A percentile compares a stretch with the other conserved stretches of the same genome.
phyloP scores from a whole-genome alignment of 2,888 invertebrate species.

The Leptarthrus brevirostris region DNA sequence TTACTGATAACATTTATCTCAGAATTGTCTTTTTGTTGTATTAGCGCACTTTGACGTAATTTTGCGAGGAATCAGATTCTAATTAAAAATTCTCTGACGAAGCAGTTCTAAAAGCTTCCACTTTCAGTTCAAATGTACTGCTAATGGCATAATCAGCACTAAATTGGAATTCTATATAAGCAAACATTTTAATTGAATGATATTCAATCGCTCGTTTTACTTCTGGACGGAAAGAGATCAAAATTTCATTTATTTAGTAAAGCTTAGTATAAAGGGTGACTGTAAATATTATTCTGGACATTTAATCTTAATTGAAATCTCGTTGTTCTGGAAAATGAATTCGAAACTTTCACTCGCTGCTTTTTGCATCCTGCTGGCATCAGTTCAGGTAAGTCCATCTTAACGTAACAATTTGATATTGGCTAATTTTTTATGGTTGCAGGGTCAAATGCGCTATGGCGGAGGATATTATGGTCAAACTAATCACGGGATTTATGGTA shows the following conservation, averaged over 20 bases:
- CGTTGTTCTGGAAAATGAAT: too few relatives aligned
- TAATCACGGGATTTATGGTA: too few relatives aligned
- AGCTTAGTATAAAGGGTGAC: too few relatives aligned
- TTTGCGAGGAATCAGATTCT: constrained; percentile 9
- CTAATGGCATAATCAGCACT: constrained; percentile 15
- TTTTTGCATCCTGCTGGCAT: too few relatives aligned
- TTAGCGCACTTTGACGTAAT: background rate
- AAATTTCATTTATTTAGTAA: background rate
- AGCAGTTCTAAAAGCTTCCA: constrained; percentile 5
- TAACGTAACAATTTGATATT: too few relatives aligned
- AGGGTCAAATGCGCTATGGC: too few relatives aligned
- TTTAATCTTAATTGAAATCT: too few relatives aligned
- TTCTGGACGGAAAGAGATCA: background rate
- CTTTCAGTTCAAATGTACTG: constrained; percentile 3
- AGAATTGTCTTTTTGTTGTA: background rate
- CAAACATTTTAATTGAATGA: background rate
- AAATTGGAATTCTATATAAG: constrained; percentile 6
- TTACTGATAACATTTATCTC: background rate
- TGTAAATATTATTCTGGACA: too few relatives aligned
- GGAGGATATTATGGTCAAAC: too few relatives aligned
- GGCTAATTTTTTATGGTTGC: too few relatives aligned
- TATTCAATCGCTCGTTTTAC: background rate
- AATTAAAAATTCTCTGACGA: constrained; percentile 18
- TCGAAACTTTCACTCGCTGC: too few relatives aligned
- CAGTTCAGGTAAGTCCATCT: too few relatives aligned